Conservation (phyloP, 2,113 vertebrate genomes). For the Pipra filicauda region DNA sequence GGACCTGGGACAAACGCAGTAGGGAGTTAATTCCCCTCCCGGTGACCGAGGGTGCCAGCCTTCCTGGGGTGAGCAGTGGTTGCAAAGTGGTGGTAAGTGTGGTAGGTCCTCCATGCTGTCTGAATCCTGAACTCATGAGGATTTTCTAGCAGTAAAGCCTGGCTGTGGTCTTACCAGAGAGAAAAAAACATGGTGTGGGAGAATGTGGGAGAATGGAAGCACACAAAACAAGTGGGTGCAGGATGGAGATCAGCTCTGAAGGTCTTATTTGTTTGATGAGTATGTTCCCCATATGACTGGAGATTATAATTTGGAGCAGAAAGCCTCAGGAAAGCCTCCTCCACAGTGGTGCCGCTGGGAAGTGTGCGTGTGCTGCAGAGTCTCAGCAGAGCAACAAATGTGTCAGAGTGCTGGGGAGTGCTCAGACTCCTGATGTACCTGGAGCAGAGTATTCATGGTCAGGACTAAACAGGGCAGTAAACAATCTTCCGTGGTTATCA, state of each 20-base stretch:
- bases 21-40: neutral
- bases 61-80: neutral
- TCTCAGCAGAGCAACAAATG: neutral
- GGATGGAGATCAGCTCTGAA: neutral
- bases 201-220: neutral
- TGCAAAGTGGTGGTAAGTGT: neutral
- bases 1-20: neutral
- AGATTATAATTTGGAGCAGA: neutral
- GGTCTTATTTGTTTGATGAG: neutral
- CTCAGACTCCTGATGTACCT: neutral
- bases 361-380: fast-evolving
- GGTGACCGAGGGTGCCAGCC: neutral
- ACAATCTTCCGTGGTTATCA: neutral
- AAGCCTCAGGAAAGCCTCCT: neutral
- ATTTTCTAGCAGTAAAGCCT: neutral
- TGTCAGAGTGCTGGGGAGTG: fast-evolving
- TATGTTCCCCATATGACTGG: neutral
- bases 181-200: fast-evolving
- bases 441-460: neutral
- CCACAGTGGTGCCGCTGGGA: neutral
- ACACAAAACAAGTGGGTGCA: neutral
- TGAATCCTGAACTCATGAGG: neutral
- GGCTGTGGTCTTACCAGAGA: neutral
- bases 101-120: fast-evolving
- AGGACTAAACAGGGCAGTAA: conserved; percentile 12